Evolutionary conservation across 2,797 vertebrate genomes (phyloP), one percentile per base, ranked within the genome.

Genomic region (Sparidentex hasta): DNA sequence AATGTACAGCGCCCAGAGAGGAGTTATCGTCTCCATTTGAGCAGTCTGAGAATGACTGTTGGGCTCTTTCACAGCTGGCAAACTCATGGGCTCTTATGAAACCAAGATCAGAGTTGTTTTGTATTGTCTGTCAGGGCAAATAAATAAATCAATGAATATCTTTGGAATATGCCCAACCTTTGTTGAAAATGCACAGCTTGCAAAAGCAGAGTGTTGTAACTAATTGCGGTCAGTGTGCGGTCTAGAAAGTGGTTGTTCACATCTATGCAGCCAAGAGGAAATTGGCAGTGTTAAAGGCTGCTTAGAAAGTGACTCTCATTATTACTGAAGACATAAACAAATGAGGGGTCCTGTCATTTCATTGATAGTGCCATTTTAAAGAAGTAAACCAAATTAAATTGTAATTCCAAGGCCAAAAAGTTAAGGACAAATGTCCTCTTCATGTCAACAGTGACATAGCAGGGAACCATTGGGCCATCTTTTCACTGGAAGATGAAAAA

Each of bases 91-190:
- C 44, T 54, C 46, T 33, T 63, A 14, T 50, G 63, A 70, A 70
- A 77, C 76, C 29, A 51, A 63, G 58, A 75, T 41, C 25, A 17
- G 44, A 65, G 58, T 46, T n/a, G 65, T 66, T 76, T 62, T 41
- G 8, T 38, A 88, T 62, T 70, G 47, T 41, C 59, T 61, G 73
- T 47, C 50, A 43, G 52, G 9, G 29, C 38, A 62, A 78, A 81
- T 69, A 74, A 23, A 84, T 66, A 55, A 77, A 66, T 51, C 50
- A 51, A 58, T 41, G 4, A 57, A 33, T 52, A 58, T 64, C 29
- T 77, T 21, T 73, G 3, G 48, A 72, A 27, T 9, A 38, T 7
- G 38, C 52, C 67, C 43, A 21, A 44, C 8, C 18, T 47, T 65
- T 65, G 47, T 47, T 43, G 23, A 81, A 76, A 76, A 71, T 56